Evolutionary conservation across 2,797 vertebrate genomes (phyloP).

Genomic region (Amphiprion clarkii): DNA sequence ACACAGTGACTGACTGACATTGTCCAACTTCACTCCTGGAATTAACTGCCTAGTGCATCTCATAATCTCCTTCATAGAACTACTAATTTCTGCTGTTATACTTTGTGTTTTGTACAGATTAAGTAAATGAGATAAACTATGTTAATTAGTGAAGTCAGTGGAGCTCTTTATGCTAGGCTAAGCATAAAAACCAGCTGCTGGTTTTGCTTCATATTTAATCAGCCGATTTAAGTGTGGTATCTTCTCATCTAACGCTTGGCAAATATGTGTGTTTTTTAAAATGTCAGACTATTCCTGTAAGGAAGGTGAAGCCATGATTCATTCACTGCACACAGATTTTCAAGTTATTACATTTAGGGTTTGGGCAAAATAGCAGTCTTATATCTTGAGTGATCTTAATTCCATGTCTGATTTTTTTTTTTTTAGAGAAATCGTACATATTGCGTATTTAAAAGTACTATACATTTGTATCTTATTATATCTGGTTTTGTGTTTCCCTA

Average conservation of each 20-base stretch:
- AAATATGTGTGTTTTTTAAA: not conserved
- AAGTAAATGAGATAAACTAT: not conserved
- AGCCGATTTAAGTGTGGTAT: not conserved
- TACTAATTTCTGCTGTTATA: not conserved
- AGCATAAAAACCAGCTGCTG: not conserved
- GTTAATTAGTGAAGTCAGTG: not conserved
- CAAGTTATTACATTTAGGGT: not conserved
- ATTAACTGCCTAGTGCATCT: not conserved
- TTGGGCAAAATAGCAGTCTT: no score
- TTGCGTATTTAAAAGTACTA: no score
- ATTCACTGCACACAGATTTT: not conserved
- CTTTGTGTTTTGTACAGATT: not conserved
- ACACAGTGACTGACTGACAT: conserved; percentile 1
- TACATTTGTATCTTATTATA: not conserved
- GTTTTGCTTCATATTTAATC: not conserved
- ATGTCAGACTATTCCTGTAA: not conserved
- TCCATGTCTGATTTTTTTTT: no score
- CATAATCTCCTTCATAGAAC: not conserved
- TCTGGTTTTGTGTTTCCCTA: no score
- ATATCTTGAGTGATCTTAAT: no score
- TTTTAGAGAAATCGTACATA: no score
- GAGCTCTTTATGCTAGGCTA: conserved; percentile 7
- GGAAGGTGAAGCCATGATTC: not conserved
- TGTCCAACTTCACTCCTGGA: not conserved
- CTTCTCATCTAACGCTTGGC: not conserved